Percentiles rank a stretch among this genome's conserved stretches.
These are phyloP conservation scores for Phylloscopus trochiloides DNA, from an alignment of 2,113 vertebrate species.

Conservation along the genomic window DNA sequence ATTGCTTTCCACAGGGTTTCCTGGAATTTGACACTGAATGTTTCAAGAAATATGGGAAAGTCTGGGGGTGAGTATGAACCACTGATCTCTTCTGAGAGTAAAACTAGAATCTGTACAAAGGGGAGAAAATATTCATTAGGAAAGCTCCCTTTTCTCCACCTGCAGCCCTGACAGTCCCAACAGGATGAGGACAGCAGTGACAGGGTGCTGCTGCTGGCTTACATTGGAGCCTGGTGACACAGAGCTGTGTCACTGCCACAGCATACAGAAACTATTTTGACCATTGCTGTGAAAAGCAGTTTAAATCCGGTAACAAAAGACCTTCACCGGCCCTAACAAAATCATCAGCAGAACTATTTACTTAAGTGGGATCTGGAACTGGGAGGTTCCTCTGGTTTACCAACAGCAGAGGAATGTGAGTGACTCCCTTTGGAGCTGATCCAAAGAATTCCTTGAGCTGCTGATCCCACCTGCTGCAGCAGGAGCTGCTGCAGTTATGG, in stretches of 20 bases:
- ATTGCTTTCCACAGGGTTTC: conserved; percentile 71
- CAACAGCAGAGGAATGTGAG: background rate
- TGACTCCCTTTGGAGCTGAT: background rate
- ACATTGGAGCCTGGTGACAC: background rate
- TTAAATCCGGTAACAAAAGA: background rate
- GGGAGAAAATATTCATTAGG: background rate
- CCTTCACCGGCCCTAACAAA: background rate
- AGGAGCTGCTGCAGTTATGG: background rate
- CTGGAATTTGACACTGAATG: conserved; percentile 71
- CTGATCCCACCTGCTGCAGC: background rate
- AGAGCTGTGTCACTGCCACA: background rate
- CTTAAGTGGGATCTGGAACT: background rate
- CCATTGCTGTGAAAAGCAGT: background rate
- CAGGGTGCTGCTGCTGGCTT: background rate
- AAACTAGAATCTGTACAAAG: background rate
- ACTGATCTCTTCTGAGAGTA: background rate
- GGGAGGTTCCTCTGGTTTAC: background rate
- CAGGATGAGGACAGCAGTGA: accelerated
- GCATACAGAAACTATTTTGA: background rate
- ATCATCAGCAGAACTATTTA: background rate
- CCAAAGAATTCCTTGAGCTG: background rate
- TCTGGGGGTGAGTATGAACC: conserved; percentile 82
- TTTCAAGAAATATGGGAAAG: conserved; percentile 78
- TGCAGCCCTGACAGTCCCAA: background rate
- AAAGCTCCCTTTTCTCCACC: background rate